Base-by-base conservation (phyloP, 2,888 invertebrate species). In the Cylloceria caligata region DNA sequence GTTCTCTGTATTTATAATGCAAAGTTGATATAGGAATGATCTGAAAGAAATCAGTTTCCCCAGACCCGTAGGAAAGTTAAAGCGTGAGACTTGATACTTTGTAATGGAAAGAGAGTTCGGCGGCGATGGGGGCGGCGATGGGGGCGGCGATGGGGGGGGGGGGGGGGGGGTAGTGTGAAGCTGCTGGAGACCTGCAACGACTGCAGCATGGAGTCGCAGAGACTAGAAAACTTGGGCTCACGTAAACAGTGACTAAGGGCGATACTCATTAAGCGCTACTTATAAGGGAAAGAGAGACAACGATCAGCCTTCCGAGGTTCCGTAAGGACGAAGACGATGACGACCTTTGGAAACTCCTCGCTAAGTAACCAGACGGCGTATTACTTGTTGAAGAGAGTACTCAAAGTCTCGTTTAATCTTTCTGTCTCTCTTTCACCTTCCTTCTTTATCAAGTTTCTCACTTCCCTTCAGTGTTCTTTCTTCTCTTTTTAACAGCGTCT, bases 231-330 rank as follows among this genome's bases (percentile, higher is more conserved):
- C 77, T 81, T 73, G 36, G 45, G 62, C 36, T 39, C 67, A 57
- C 55, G 68, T 72, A 73, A 77, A 68, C 79, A 68, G 79, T 74
- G 79, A 74, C 68, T 80, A 74, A 80, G 68, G 78, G 79, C 73
- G 73, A 80, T 80, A 62, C 79, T 80, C 79, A 80, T 80, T 80
- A 74, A 80, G 73, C 60, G 73, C 79, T 74, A 80, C 73, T 80
- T 80, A 68, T 45, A 55, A 68, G 52, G 19, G 21, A 68, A 80
- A 80, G 73, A 68, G 68, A 42, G 71, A 47, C 49, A 49, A 68
- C 73, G 45, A 68, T 69, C 42, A 52, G 39, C 49, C 19, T 34
- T 47, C 16, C 6, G 52, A 24, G 64, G 30, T 36, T 30, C 36
- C 34, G 45, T 49, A 21, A 64, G 49, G 4, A 62, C 39, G 49